These are phyloP conservation scores for Mycalesis mineus DNA, from an alignment of 2,888 invertebrate genomes.

Conservation along the genomic window DNA sequence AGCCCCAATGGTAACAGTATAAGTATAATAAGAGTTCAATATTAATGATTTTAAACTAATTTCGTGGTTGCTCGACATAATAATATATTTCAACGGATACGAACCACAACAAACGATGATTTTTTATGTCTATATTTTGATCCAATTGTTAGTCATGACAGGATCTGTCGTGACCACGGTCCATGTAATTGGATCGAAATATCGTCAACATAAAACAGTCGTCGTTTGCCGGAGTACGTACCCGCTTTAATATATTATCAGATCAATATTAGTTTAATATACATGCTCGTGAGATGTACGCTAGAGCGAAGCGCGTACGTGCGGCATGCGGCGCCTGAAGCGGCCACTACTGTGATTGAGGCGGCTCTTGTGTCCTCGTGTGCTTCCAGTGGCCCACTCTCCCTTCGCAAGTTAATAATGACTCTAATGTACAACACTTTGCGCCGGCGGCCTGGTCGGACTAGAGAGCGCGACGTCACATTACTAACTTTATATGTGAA, in stretches of 20 bases:
- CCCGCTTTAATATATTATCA: too few relatives aligned
- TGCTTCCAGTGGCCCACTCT: slow-evolving; percentile 72
- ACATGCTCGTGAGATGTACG: slow-evolving; percentile 36
- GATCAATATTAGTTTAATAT: slow-evolving; percentile 23
- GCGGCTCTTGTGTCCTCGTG: slow-evolving; percentile 62
- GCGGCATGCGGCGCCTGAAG: slow-evolving; percentile 36
- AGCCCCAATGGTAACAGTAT: slow-evolving; percentile 64
- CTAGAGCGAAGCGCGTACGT: slow-evolving; percentile 40
- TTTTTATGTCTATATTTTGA: too few relatives aligned
- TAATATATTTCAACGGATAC: too few relatives aligned
- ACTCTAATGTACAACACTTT: slow-evolving; percentile 29
- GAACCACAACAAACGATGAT: too few relatives aligned
- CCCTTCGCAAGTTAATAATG: slow-evolving; percentile 33
- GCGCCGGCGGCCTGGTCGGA: slow-evolving; percentile 31
- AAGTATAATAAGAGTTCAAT: too few relatives aligned
- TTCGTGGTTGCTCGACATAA: too few relatives aligned
- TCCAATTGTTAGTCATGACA: too few relatives aligned
- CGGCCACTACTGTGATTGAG: slow-evolving; percentile 39
- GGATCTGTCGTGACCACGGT: too few relatives aligned
- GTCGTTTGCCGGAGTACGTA: too few relatives aligned
- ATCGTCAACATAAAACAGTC: too few relatives aligned
- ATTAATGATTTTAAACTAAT: too few relatives aligned
- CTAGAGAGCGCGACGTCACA: slow-evolving; percentile 42
- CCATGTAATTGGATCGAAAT: too few relatives aligned
- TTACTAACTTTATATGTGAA: slow-evolving; percentile 45